phyloP scores from a whole-genome alignment of 2,113 vertebrate species.

The Cygnus buccinator region DNA sequence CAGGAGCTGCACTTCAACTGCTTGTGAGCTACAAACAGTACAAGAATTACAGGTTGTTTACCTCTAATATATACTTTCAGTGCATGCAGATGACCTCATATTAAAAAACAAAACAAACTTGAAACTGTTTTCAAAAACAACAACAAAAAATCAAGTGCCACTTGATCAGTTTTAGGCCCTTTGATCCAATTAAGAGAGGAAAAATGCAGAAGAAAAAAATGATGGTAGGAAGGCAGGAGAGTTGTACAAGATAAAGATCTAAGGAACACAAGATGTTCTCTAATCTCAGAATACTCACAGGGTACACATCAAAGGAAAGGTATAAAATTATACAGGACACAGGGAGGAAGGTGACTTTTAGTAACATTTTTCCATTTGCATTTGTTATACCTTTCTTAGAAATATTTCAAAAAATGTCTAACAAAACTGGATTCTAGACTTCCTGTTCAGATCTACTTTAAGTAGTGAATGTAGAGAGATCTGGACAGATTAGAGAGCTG shows the following conservation, averaged over 20 bases:
- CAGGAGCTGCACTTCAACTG: not conserved
- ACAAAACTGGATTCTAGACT: not conserved
- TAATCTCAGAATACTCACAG: not conserved
- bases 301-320: not conserved
- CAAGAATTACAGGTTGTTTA: not conserved
- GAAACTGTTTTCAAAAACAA: not conserved
- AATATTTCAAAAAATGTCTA: not conserved
- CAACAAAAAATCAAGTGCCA: not conserved
- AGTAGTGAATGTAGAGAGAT: not conserved
- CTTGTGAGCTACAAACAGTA: not conserved
- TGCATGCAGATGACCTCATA: not conserved
- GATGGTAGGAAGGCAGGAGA: not conserved
- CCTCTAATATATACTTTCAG: not conserved
- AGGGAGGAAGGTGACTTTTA: not conserved
- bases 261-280: not conserved
- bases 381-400: not conserved
- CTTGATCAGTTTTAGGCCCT: not conserved
- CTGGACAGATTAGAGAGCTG: no score
- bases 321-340: not conserved
- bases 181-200: not conserved
- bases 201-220: not conserved
- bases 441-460: not conserved
- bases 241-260: not conserved
- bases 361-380: not conserved
- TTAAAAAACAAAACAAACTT: no score